Evolutionary conservation across 2,888 invertebrate genomes (phyloP), one percentile per base, ranked within the genome.

Genomic region (Cordilura impudica): DNA sequence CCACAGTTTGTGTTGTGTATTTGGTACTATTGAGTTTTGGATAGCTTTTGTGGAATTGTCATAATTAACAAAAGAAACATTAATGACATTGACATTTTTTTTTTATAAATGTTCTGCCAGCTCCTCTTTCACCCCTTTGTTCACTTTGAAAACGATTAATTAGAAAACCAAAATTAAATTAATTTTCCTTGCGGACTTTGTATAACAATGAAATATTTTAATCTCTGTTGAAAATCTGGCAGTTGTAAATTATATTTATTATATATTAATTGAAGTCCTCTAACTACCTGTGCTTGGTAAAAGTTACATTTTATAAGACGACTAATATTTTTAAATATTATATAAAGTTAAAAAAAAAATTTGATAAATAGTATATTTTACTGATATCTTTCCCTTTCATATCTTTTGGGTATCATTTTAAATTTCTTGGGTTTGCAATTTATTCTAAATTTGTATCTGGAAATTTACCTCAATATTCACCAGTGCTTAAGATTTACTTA

Each of bases 51-150:
- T 16, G n/a, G 18, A 47, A 45, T 60, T 70, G 70, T 67, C 60
- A 74, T 78, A 82, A 86, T 83, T 84, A 84, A 85, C 78, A 83
- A 83, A n/a, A 84, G 82, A 79, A 85, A 84, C 60, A 78, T 66
- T 78, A 78, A 78, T 69, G 66, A 74, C 66, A 78, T 65, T 66
- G 70, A 74, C 70, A 74, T 70, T 65, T 74, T 78, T 66, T 70
- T 66, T 70, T 73, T 65, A 73, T 51, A 43, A 73, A 72, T 65
- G 43, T 45, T 58, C 66, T 58, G 39, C 19, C 19, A 19, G 29
- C 16, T 51, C 19, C 29, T 72, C 43, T 60, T 26, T 14, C 49
- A 31, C 12, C 10, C 12, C 47, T 71, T 21, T 31, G 23, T 51
- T 45, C 21, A 7, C 18, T 26, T 45, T 16, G n/a, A 29, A 21